Conservation (phyloP, 2,113 vertebrate species). For the Brachypodius melanocephalos region DNA sequence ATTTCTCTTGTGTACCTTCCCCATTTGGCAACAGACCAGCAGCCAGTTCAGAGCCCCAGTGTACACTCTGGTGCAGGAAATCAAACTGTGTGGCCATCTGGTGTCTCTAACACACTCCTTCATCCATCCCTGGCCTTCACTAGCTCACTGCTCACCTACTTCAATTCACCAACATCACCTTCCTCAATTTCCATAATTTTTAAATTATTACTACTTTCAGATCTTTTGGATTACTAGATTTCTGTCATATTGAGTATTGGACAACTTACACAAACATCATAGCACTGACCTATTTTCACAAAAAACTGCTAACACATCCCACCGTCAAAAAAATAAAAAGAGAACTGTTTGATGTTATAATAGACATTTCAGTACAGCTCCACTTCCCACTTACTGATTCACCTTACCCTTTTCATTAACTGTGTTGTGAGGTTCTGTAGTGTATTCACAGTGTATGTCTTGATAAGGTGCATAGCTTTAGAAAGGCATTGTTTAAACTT, state of each 20-base stretch:
- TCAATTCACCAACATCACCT: neutral
- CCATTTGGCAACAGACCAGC: neutral
- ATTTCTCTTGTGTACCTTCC: neutral
- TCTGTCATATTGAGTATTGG: neutral
- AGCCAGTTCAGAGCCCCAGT: neutral
- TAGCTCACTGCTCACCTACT: neutral
- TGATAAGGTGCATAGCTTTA: slow-evolving; percentile 96
- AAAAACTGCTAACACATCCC: neutral
- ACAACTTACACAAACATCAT: neutral
- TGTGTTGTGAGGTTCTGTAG: slow-evolving; percentile 92
- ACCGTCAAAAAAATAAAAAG: neutral
- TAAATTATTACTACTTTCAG: neutral
- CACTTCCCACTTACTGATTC: neutral
- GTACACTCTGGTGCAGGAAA: neutral
- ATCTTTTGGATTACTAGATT: neutral
- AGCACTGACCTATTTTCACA: neutral
- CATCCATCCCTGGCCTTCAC: neutral
- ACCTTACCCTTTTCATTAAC: slow-evolving; percentile 91
- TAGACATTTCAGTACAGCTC: neutral
- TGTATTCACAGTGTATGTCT: slow-evolving; percentile 89
- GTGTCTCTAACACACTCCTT: neutral
- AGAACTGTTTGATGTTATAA: neutral
- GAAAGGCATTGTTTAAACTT: slow-evolving; percentile 97
- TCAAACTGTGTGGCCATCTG: neutral
- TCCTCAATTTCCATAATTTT: neutral